Conservation (phyloP, 2,797 vertebrate species). For the Limnodromus scolopaceus region DNA sequence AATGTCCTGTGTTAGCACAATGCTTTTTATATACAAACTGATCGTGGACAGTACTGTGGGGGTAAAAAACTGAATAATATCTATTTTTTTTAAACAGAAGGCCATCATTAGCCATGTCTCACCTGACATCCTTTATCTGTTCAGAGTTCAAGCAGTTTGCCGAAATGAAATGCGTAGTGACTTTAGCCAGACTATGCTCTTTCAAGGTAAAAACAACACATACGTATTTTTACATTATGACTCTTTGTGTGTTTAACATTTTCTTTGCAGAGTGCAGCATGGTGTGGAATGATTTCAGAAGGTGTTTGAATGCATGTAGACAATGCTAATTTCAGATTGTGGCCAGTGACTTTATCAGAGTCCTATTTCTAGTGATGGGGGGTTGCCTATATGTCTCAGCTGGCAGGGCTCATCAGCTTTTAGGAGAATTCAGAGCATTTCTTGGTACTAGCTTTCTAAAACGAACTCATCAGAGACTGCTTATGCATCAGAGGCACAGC, state of each 20-base stretch:
- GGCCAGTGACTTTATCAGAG: neutral
- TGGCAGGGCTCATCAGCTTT: neutral
- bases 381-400: neutral
- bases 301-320: neutral
- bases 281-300: neutral
- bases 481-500: neutral
- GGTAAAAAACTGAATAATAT: conserved; percentile 78
- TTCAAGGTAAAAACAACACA: conserved; percentile 85
- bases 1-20: conserved; percentile 54
- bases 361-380: neutral
- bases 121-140: conserved; percentile 94
- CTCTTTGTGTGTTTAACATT: conserved; percentile 15
- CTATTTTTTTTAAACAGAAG: conserved; percentile 85
- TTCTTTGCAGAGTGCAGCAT: neutral
- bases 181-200: conserved; percentile 98
- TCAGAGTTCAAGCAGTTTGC: conserved; percentile 95
- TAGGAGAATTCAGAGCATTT: neutral
- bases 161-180: conserved; percentile 96
- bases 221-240: neutral
- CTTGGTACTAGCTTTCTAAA: neutral
- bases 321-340: neutral
- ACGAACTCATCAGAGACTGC: neutral
- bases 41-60: conserved; percentile 67
- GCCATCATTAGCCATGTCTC: conserved; percentile 93
- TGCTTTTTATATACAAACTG: conserved; percentile 64